Conservation (phyloP, 1,140 invertebrate genomes). For the Agrypnia vestita region DNA sequence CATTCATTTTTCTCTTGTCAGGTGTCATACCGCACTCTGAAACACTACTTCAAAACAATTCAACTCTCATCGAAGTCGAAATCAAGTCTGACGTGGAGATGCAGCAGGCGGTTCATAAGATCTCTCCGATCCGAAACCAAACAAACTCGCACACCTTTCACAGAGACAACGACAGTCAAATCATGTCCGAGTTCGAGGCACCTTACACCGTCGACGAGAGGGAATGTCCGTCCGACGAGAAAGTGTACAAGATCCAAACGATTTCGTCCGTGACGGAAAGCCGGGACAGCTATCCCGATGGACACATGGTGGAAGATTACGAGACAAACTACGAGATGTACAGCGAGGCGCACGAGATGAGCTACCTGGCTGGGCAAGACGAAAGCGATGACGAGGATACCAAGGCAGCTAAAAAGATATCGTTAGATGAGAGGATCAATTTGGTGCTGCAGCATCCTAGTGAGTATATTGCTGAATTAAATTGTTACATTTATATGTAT, state of each 20-base stretch:
- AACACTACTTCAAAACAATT: constrained; percentile 29
- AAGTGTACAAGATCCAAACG: constrained; percentile 55
- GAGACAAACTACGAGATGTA: constrained; percentile 36
- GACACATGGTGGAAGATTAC: constrained; percentile 5
- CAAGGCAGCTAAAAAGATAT: constrained; percentile 47
- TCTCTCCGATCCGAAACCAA: too few species aligned
- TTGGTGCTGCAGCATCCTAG: constrained; percentile 54
- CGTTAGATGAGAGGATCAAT: constrained; percentile 59
- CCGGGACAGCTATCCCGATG: background rate
- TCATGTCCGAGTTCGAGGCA: background rate
- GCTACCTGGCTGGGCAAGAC: background rate
- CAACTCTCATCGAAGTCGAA: constrained; percentile 45
- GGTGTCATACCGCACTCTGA: constrained; percentile 23
- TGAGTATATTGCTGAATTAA: constrained; percentile 41
- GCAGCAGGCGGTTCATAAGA: background rate
- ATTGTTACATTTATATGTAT: too few species aligned
- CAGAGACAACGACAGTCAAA: background rate
- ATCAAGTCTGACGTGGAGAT: constrained; percentile 40
- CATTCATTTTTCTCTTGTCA: constrained; percentile 24
- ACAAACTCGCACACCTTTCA: background rate
- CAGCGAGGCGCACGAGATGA: background rate
- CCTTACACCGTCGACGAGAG: background rate
- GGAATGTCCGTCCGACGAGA: background rate
- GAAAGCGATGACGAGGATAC: constrained; percentile 20
- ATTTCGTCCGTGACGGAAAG: constrained; percentile 35